Evolutionary conservation across 2,113 vertebrate species (phyloP).

Genomic region (Amphilophus citrinellus): DNA sequence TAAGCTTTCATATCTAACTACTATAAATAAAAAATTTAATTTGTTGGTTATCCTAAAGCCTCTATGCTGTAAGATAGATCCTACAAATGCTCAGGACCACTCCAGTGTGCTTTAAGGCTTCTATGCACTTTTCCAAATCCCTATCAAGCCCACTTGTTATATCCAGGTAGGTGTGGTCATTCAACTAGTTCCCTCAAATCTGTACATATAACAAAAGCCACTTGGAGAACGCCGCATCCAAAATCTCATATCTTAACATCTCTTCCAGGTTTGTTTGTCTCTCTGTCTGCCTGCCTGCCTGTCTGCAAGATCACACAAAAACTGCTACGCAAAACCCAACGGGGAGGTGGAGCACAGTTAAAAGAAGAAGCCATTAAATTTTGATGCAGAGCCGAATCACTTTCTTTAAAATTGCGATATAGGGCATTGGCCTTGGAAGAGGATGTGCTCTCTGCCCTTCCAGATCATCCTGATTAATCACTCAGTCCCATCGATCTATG

Average conservation of each 20-base stretch:
- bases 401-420: constrained; percentile 10
- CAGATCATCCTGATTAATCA: constrained; percentile 51
- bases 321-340: not conserved
- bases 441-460: constrained; percentile 2
- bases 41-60: not conserved
- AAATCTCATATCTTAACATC: not conserved
- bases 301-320: not conserved
- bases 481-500: constrained; percentile 46
- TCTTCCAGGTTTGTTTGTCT: not conserved
- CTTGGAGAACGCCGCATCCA: not conserved
- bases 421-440: not conserved
- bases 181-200: constrained; percentile 42
- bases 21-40: not conserved
- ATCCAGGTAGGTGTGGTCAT: constrained; percentile 65
- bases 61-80: not conserved
- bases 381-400: constrained; percentile 7
- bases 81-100: not conserved
- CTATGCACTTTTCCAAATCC: constrained; percentile 32
- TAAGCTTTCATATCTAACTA: not conserved
- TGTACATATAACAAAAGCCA: constrained; percentile 23
- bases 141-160: constrained; percentile 44
- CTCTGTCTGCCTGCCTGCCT: not conserved
- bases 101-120: constrained; percentile 26
- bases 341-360: not conserved
- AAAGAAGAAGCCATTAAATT: constrained; percentile 4